Evolutionary conservation across 2,888 invertebrate genomes (phyloP).

Genomic region (Actias luna): DNA sequence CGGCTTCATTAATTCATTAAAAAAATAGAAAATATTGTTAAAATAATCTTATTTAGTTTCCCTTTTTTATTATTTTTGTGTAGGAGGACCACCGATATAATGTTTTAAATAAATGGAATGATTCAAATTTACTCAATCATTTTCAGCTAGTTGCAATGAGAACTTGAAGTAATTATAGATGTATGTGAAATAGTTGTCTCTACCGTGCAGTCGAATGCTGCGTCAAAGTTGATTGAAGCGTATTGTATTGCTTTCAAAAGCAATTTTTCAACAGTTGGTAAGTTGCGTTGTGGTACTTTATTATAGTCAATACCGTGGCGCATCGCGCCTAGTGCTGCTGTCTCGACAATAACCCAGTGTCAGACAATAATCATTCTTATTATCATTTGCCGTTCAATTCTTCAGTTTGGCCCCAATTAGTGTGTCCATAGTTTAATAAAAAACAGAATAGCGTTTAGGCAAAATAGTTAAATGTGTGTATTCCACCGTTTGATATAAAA

Average conservation of each 20-base stretch:
- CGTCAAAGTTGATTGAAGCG: not conserved
- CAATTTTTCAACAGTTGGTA: not conserved
- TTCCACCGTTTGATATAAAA: conserved; percentile 11
- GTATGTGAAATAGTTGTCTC: not conserved
- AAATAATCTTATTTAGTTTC: no score
- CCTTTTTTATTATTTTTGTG: no score
- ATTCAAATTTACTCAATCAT: no score
- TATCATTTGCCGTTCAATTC: conserved; percentile 66
- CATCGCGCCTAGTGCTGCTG: conserved; percentile 69
- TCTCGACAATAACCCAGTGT: conserved; percentile 82
- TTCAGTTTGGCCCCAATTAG: conserved; percentile 49
- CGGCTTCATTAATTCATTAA: not conserved
- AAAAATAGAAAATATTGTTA: no score
- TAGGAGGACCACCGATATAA: no score
- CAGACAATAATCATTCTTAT: conserved; percentile 79
- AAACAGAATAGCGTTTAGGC: conserved; percentile 28
- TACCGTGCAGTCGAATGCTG: not conserved
- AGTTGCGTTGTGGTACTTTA: conserved; percentile 20
- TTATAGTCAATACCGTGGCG: conserved; percentile 69
- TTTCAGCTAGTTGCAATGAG: no score
- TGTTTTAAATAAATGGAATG: no score
- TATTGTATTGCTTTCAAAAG: not conserved
- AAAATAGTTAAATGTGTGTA: conserved; percentile 25
- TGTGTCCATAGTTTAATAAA: conserved; percentile 27
- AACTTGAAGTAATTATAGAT: no score